Evolutionary conservation across 2,113 vertebrate species (phyloP), one percentile per base, ranked within the genome.

Genomic region (Chionodraco myersi): DNA sequence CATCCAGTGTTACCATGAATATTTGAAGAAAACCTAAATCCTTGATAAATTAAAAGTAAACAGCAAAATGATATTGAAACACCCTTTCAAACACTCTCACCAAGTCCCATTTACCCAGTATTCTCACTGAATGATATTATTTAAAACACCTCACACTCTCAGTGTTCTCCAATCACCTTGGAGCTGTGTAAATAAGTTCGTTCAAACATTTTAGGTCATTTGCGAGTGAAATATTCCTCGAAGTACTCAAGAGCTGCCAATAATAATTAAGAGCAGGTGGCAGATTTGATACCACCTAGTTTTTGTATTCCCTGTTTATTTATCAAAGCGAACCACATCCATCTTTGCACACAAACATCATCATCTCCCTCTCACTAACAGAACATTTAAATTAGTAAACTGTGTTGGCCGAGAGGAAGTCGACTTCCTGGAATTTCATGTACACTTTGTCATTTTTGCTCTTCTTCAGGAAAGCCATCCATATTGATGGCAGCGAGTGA

Each of bases 401-500:
- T 77, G 58, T 53, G 21, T 64, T 58, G 9, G 51, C 73, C 75
- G 65, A 0, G 6, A 80, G 58, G 80, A 84, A 84, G 75, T 85
- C 45, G 41, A 82, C 78, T 80, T 62, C 53, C 83, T 71, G 59
- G 30, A 57, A 75, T 86, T 77, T 68, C 61, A 65, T 68, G 53
- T 57, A 5, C 80, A 62, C 82, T 84, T 69, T 80, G 68, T 87
- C 81, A 79, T 73, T 67, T 54, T 59, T 80, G 79, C 57, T 80
- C 59, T 44, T 76, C 36, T 62, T 67, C 79, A 56, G 80, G 26
- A 75, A 80, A 75, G 67, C 65, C 84, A 77, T 83, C 61, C 14
- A 5, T 86, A 86, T 73, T 70, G 82, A 90, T 66, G 67, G 85
- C 68, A 79, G 70, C 60, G 74, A 53, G 80, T 90, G 86, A 91